These are phyloP conservation scores for Misgurnus mizolepis DNA, from an alignment of 2,113 vertebrate genomes.

Conservation along the genomic window DNA sequence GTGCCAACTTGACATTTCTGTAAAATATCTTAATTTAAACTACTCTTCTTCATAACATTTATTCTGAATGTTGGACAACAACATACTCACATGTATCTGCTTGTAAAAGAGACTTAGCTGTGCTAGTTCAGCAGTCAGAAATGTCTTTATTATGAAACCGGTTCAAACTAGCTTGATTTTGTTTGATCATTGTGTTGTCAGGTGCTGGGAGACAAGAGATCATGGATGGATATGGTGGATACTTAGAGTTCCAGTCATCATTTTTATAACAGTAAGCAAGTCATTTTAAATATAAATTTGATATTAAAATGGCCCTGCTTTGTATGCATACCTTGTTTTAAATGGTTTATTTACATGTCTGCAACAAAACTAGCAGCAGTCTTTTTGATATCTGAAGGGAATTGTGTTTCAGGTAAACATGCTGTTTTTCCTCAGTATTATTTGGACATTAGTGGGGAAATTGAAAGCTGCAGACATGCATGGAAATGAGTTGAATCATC, in stretches of 20 bases:
- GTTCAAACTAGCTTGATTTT: not conserved
- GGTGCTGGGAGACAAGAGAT: slow-evolving; percentile 90
- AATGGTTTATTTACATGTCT: not conserved
- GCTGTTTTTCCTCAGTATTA: slow-evolving; percentile 73
- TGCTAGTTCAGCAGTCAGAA: no score
- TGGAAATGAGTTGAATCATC: slow-evolving; percentile 71
- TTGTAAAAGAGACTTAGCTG: no score
- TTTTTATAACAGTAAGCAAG: slow-evolving; percentile 88
- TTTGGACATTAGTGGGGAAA: slow-evolving; percentile 72
- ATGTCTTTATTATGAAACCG: no score
- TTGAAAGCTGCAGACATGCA: slow-evolving; percentile 68
- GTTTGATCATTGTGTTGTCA: slow-evolving; percentile 60
- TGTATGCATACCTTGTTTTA: not conserved
- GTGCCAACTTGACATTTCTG: no score
- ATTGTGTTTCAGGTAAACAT: slow-evolving; percentile 69
- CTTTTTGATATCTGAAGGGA: not conserved
- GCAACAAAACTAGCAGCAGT: not conserved
- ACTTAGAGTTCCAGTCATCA: slow-evolving; percentile 85
- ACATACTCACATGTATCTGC: no score
- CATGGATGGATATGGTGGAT: slow-evolving; percentile 88
- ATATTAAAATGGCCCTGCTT: not conserved
- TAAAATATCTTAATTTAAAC: no score
- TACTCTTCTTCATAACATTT: no score
- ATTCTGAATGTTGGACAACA: no score
- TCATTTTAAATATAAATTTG: no score